Evolutionary conservation across 2,113 vertebrate species (phyloP).

Genomic region (Platichthys stellatus): DNA sequence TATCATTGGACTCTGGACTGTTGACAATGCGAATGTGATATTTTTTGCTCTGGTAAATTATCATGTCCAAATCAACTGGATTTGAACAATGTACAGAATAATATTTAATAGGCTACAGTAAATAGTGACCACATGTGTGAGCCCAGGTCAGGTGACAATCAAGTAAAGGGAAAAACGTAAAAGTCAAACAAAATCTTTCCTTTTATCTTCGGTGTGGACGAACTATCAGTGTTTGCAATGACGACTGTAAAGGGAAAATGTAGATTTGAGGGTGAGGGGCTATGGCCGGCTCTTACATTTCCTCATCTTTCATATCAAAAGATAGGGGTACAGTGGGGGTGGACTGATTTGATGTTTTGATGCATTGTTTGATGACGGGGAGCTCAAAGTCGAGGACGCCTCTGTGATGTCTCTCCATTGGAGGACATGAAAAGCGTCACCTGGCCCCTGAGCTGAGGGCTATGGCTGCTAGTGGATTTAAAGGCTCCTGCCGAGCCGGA

Average conservation of each 20-base stretch:
- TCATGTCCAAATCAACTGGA: no score
- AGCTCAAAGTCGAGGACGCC: slow-evolving; percentile 93
- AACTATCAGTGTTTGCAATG: not conserved
- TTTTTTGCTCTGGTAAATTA: no score
- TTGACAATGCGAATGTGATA: no score
- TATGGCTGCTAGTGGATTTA: slow-evolving; percentile 68
- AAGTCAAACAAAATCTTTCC: no score
- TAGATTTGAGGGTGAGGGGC: slow-evolving; percentile 5
- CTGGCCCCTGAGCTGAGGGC: slow-evolving; percentile 74
- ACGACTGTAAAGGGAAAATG: not conserved
- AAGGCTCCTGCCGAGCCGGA: slow-evolving; percentile 65
- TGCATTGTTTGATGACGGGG: slow-evolving; percentile 97
- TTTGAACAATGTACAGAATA: no score
- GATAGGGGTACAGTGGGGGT: slow-evolving; percentile 87
- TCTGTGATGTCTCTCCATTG: slow-evolving; percentile 93
- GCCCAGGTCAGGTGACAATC: no score
- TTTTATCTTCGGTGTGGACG: no score
- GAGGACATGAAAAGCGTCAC: slow-evolving; percentile 92
- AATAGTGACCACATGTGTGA: no score
- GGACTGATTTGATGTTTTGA: slow-evolving; percentile 96
- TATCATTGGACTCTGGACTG: no score
- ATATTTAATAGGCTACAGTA: no score
- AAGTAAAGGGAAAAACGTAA: no score
- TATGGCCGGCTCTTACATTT: not conserved
- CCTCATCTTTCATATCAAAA: slow-evolving; percentile 89